A percentile compares a stretch with the other conserved stretches of the same genome.
These are phyloP conservation scores for Machaerirhynchus nigripectus DNA, from an alignment of 2,113 vertebrate species.

Conservation along the genomic window DNA sequence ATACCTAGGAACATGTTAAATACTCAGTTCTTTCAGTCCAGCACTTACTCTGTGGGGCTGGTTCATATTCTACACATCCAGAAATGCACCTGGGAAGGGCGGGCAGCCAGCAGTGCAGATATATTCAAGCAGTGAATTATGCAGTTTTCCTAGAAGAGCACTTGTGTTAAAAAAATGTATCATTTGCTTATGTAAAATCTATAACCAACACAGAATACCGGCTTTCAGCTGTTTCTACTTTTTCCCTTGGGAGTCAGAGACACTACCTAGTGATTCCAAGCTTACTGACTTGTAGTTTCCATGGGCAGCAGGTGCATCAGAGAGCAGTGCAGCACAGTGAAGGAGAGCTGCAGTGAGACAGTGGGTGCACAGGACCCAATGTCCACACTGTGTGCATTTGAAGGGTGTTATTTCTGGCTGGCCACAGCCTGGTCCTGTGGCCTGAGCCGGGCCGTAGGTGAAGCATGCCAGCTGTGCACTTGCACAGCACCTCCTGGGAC, in stretches of 20 bases:
- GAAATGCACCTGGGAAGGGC: not conserved
- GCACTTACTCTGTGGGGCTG: not conserved
- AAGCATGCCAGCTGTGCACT: not conserved
- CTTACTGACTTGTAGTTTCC: not conserved
- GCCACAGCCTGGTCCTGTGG: not conserved
- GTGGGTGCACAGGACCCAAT: not conserved
- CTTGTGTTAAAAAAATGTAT: not conserved
- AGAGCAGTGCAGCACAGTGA: not conserved
- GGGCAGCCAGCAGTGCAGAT: not conserved
- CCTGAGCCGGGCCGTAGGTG: accelerated
- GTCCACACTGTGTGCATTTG: not conserved
- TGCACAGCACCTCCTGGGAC: not conserved
- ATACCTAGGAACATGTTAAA: not conserved
- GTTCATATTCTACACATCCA: not conserved
- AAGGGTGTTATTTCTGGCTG: not conserved
- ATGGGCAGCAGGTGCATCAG: not conserved
- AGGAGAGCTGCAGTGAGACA: not conserved
- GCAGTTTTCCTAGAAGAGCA: not conserved
- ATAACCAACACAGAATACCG: not conserved
- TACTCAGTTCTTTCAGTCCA: not conserved
- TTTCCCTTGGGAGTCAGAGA: not conserved
- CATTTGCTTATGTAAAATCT: not conserved
- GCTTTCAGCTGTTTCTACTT: not conserved
- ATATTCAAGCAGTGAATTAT: not conserved
- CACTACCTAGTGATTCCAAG: not conserved